Evolutionary conservation across 2,888 invertebrate genomes (phyloP).

Genomic region (Thymelicus sylvestris): DNA sequence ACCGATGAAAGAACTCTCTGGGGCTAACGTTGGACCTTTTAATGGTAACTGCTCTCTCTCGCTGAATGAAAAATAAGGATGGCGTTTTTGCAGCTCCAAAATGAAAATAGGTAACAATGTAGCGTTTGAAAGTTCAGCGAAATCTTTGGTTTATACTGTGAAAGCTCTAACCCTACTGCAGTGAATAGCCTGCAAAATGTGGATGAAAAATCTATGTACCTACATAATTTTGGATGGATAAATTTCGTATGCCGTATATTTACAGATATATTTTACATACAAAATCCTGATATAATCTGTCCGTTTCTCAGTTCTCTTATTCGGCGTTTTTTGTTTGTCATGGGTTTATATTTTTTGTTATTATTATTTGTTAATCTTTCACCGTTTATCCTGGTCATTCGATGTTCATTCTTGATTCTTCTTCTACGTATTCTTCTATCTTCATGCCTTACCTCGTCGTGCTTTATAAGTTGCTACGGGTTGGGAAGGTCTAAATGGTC

Average conservation of each 20-base stretch:
- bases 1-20: slow-evolving; percentile 69
- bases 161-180: slow-evolving; percentile 12
- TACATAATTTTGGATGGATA: neutral
- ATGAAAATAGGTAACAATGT: slow-evolving; percentile 43
- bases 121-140: slow-evolving; percentile 40
- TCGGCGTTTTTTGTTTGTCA: too few relatives aligned
- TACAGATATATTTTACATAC: too few relatives aligned
- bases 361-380: too few relatives aligned
- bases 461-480: too few relatives aligned
- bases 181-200: neutral
- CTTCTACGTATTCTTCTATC: too few relatives aligned
- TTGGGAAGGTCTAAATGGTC: too few relatives aligned
- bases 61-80: slow-evolving; percentile 67
- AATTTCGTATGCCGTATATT: neutral
- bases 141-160: slow-evolving; percentile 32
- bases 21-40: slow-evolving; percentile 74
- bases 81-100: slow-evolving; percentile 45
- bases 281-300: too few relatives aligned
- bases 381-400: too few relatives aligned
- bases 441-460: too few relatives aligned
- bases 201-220: neutral
- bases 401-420: too few relatives aligned
- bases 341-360: too few relatives aligned
- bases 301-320: too few relatives aligned
- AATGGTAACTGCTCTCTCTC: slow-evolving; percentile 68